Base-by-base conservation (phyloP, 2,888 invertebrate species). In the Troilus luridus region DNA sequence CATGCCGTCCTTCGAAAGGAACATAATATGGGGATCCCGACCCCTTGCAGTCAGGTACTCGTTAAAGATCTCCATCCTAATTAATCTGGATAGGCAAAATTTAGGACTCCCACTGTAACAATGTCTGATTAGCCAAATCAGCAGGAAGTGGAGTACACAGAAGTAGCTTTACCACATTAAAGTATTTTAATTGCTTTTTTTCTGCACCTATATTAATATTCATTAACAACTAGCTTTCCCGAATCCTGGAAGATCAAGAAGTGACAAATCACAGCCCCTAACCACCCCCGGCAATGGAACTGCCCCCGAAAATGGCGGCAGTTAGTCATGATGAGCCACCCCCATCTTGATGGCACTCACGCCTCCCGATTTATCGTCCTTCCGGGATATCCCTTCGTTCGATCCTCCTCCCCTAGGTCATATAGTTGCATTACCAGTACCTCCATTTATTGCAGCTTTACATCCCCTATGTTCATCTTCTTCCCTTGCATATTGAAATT, bases 301-400 rank as follows among this genome's bases (percentile, higher is more conserved):
- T 27, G 14, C 72, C 27, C 72, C 72, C 10, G 12, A 54, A 54
- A 12, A 54, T 56, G 56, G 54, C 54, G 21, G 17, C 56, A 21
- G 21, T 85, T 85, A 85, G 56, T 85, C 85, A 85, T 56, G 54
- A 85, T 85, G 85, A 85, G 7, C 81, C 81, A 56, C 56, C 81
- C 81, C 81, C 81, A 9, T 81, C 10, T 54, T 81, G 54, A 54
- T 81, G 81, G 27, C 41, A 41, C 85, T 85, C 85, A 85, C 85
- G 85, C 85, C 85, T 85, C 56, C 85, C 85, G 85, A 85, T 85
- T 85, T 85, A 85, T 85, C 56, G 85, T 2, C n/a, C 54, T 21
- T 19, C 21, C 56, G 12, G 85, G 72, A 72, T 72, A 72, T 72
- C 56, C 85, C 56, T 54, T 21, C 56, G 21, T 9, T 56, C 81